Base-by-base conservation (phyloP, 2,113 vertebrate genomes). In the Pluvialis apricaria region DNA sequence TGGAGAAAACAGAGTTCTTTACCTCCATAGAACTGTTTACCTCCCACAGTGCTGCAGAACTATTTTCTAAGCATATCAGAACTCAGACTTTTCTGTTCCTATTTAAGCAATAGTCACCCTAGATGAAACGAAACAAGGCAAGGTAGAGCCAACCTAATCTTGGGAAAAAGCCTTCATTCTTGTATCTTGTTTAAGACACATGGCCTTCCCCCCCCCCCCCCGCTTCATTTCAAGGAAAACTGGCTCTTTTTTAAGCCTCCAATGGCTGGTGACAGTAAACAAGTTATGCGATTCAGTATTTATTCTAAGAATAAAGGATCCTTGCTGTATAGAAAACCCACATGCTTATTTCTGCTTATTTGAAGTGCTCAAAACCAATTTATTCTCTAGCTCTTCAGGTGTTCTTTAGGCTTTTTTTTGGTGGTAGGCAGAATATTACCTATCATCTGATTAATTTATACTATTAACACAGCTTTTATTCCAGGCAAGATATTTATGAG, bases 151-250 rank as follows among this genome's bases (percentile, higher is more conserved):
- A 72, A 29, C 12, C n/a, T 91, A 21, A 88, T 31, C 57, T 47
- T 68, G 21, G 87, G 11, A 21, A 84, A 14, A 2, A 64, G 13
- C 26, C 18, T 71, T 85, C 16, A 42, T 17, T 81, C 93, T 64
- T 70, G 5, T 44, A 47, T 26, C 44, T 64, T 52, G 26, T 62
- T 91, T 78, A 15, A 62, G 26, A 81, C 12, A 14, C 20, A 40
- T 15, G 2, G 8, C 5, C 13, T 54, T 5, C 45, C 18, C 18
- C 17, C 17, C 13, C 11, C 19, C 18, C 12, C 5, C 6, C 2
- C 10, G 5, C 16, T 40, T 79, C 2, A 40, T 86, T 86, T 93
- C 29, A 81, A 73, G 34, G 6, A 78, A 70, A 29, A 3, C 10
- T 28, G 15, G 5, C 77, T 93, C 24, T 65, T 79, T 68, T 62